Percentiles rank a stretch among this genome's conserved stretches.
These are phyloP conservation scores for Nephrotoma flavescens DNA, from an alignment of 2,888 invertebrate species.

Conservation along the genomic window DNA sequence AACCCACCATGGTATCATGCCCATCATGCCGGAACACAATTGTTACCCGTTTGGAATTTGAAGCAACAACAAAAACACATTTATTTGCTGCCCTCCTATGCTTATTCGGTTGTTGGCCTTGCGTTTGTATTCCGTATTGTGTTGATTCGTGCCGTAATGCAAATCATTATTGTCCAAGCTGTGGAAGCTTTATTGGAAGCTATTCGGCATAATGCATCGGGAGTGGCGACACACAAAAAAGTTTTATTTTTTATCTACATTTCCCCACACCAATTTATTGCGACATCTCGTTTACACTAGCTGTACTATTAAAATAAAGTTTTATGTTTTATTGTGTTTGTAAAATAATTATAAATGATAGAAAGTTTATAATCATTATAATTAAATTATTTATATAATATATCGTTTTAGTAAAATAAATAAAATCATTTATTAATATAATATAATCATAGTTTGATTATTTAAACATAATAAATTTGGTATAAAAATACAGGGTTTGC, in stretches of 20 bases:
- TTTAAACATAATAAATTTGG: not conserved
- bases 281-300: not conserved
- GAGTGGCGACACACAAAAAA: not conserved
- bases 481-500: too few species aligned
- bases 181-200: conserved; percentile 32
- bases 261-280: not conserved
- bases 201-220: conserved; percentile 18
- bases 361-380: not conserved
- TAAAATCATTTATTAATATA: not conserved
- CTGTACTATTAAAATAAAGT: not conserved
- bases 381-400: not conserved
- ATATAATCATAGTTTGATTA: not conserved
- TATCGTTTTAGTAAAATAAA: not conserved
- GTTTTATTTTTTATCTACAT: too few species aligned
- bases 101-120: conserved; percentile 32
- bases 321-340: not conserved
- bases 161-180: conserved; percentile 35
- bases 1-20: conserved; percentile 31
- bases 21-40: conserved; percentile 34
- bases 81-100: conserved; percentile 37
- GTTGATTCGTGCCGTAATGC: conserved; percentile 25
- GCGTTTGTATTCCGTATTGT: conserved; percentile 34
- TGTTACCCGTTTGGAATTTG: conserved; percentile 30
- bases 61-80: conserved; percentile 37
- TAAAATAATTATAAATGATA: not conserved